phyloP scores from a whole-genome alignment of 2,797 vertebrate species.

The Enteromius paludinosus region DNA sequence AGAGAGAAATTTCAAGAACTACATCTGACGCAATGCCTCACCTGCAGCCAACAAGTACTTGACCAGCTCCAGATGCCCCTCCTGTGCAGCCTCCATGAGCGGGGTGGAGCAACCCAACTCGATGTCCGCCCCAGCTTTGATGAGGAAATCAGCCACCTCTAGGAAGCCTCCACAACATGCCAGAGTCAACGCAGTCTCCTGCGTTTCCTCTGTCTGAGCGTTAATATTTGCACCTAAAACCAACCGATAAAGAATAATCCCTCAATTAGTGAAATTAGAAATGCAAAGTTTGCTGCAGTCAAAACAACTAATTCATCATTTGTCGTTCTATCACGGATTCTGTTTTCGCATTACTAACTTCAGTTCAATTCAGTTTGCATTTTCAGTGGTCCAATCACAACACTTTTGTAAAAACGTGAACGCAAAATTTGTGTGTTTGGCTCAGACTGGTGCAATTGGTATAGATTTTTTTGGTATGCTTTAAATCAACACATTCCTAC shows the following conservation, averaged over 20 bases:
- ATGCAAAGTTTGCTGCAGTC: not conserved
- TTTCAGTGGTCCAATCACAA: not conserved
- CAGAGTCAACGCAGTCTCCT: constrained; percentile 95
- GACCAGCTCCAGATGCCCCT: constrained; percentile 97
- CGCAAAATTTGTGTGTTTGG: not conserved
- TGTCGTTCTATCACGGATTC: not conserved
- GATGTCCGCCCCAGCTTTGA: constrained; percentile 97
- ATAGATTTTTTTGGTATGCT: no score
- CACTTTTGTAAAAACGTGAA: not conserved
- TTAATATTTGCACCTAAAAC: constrained; percentile 95
- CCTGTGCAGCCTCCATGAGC: constrained; percentile 98
- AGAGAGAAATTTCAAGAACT: not conserved
- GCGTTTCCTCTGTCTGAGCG: constrained; percentile 97
- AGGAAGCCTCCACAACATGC: constrained; percentile 98
- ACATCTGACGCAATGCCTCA: constrained; percentile 62
- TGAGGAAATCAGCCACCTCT: constrained; percentile 98
- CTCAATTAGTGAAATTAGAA: not conserved
- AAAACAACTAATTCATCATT: not conserved
- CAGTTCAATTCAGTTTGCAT: not conserved
- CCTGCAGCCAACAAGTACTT: constrained; percentile 97
- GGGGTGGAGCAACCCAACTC: constrained; percentile 98
- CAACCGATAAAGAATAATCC: constrained; percentile 20
- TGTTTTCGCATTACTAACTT: not conserved
- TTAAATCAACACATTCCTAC: no score
- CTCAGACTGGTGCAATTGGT: no score